Evolutionary conservation across 1,140 invertebrate species (phyloP).

Genomic region (Ostrea denselamellosa): DNA sequence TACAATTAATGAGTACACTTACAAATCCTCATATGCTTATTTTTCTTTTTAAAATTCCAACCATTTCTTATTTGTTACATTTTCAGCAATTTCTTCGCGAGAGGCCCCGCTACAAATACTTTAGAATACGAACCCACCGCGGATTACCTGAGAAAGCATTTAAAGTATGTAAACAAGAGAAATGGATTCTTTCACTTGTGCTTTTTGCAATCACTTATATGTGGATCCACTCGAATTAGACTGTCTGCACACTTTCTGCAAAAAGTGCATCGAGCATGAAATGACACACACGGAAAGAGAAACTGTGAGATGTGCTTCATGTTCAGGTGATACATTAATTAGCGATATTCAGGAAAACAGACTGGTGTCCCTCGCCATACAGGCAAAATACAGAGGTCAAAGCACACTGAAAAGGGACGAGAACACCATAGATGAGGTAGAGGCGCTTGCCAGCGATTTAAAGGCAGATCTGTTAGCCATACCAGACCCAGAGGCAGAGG

Average conservation of each 20-base stretch:
- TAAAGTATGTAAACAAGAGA: neutral
- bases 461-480: neutral
- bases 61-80: too few species aligned
- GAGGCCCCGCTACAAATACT: too few species aligned
- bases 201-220: neutral
- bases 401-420: neutral
- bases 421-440: neutral
- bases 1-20: too few species aligned
- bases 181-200: neutral
- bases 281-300: neutral
- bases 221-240: slow-evolving; percentile 7
- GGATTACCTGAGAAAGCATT: neutral
- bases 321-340: neutral
- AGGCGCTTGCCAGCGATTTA: neutral
- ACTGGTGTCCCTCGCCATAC: neutral
- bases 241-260: neutral
- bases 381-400: neutral
- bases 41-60: too few species aligned
- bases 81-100: too few species aligned
- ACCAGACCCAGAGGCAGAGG: neutral
- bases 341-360: neutral
- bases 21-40: too few species aligned
- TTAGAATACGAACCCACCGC: neutral
- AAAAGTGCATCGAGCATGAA: neutral
- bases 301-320: neutral